These are phyloP conservation scores for Ectemnius cavifrons DNA, from an alignment of 2,888 invertebrate genomes.

Conservation along the genomic window DNA sequence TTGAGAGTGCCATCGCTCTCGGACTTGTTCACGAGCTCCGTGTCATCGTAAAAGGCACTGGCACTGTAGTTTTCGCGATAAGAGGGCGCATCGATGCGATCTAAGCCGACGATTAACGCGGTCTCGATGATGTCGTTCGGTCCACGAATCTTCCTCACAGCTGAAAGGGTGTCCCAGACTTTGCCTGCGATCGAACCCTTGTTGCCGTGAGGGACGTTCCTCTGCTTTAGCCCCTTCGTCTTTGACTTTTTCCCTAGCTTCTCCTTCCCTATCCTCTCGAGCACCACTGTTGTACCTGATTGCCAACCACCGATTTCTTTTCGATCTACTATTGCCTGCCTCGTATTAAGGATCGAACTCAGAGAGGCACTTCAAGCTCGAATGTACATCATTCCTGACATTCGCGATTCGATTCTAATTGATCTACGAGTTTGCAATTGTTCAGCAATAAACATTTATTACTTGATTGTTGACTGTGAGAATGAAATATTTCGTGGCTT, in stretches of 20 bases:
- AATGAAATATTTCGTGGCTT: too few species aligned
- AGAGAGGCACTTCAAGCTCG: background rate
- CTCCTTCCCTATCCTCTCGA: constrained; percentile 61
- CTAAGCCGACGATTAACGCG: constrained; percentile 56
- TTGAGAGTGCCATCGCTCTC: constrained; percentile 9
- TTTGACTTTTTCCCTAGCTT: constrained; percentile 66
- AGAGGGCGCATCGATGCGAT: constrained; percentile 35
- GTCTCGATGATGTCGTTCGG: constrained; percentile 58
- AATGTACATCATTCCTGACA: too few species aligned
- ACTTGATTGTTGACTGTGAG: background rate
- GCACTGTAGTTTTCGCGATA: constrained; percentile 37
- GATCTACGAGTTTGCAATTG: background rate
- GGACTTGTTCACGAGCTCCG: constrained; percentile 17
- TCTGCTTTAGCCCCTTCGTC: constrained; percentile 53
- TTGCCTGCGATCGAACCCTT: constrained; percentile 66
- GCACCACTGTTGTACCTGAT: constrained; percentile 51
- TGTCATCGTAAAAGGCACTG: constrained; percentile 30
- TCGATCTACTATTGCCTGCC: background rate
- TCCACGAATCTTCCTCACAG: constrained; percentile 62
- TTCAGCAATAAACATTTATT: background rate
- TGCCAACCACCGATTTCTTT: constrained; percentile 33
- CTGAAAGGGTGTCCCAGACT: constrained; percentile 70
- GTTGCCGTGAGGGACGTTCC: constrained; percentile 34
- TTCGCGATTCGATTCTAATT: background rate
- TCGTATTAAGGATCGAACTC: background rate